Evolutionary conservation across 2,797 vertebrate genomes (phyloP), one percentile per base, ranked within the genome.

Genomic region (Sarcoramphus papa): DNA sequence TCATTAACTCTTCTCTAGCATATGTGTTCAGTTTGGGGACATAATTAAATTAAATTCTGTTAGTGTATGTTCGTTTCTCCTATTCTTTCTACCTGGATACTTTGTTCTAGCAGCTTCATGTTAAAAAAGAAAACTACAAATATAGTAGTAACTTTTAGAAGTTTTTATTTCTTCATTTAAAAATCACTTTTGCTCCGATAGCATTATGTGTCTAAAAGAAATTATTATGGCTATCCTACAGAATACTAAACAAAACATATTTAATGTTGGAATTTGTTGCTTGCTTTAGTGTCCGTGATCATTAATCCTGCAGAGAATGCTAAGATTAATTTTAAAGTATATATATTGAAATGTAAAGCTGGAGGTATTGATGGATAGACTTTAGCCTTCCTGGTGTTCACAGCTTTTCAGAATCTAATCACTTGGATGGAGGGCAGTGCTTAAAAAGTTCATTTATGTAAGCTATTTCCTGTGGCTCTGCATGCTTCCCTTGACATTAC

Each of bases 1-100:
- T 98, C 98, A 98, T 98, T 98, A 98, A 99, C 98, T 98, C 98
- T 98, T 98, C 97, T 96, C 73, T 72, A 90, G 94, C 97, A 93
- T 96, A 28, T 96, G 79, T 72, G 84, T 94, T 96, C 96, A 82
- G 85, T 97, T 97, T 96, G 65, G 76, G 90, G 96, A 40, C 85
- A 47, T 88, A 93, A 97, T 96, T 95, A 31, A 93, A 95, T 97
- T 94, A 53, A 88, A 89, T 89, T 65, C 48, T 45, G 76, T 72
- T 62, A 23, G 63, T 45, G 33, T 53, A 10, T 59, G 35, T 53
- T 79, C 54, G 85, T 51, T 92, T 51, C 50, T 86, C 35, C 1
- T 82, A 20, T 90, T 78, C 43, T 80, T 69, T 69, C 47, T 48
- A 14, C 63, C 40, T 87, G 50, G 16, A 50, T 82, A 18, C 27